Evolutionary conservation across 2,113 vertebrate species (phyloP), one percentile per base, ranked within the genome.

Genomic region (Bos indicus): DNA sequence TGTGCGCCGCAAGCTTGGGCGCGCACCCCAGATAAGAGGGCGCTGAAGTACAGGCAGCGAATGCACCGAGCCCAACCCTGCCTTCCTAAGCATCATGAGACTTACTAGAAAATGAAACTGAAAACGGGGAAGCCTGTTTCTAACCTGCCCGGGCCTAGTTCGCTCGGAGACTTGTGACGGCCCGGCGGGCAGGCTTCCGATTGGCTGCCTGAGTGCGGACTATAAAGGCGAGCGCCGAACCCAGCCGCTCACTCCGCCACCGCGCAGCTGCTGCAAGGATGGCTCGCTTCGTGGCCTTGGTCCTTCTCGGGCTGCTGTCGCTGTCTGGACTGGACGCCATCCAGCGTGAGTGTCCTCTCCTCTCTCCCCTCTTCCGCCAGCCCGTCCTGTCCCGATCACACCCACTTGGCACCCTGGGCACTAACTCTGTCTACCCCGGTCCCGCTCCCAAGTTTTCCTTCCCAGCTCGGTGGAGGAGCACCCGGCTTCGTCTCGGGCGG

Each of bases 101-200:
- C 77, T 54, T 62, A 43, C 5, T 25, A 59, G 95, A 97, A 98
- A 97, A 25, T 21, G 98, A 98, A 98, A 98, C 97, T 25, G 91
- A 96, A 93, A 90, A 17, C 10, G 2, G 87, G 77, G 5, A 94
- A 97, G 60, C 81, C 64, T 94, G 6, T 95, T 7, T 67, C 83
- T 78, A 98, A 98, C 97, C 94, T 89, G 30, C 15, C 7, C 1
- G 0, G 0, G 88, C 85, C 2, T 13, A 1, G 12, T 2, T 1
- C 5, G 21, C 96, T 23, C 0, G 82, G 98, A 96, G 77, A 98
- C 97, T 0, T 36, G 51, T 98, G 98, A 98, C 96, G n/a, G 14
- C 30, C 1, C 6, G 0, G 36, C 30, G 1, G 15, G 52, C 56
- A 23, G 26, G 3, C 8, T 19, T 71, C 93, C 30, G 95, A 97